Evolutionary conservation across 2,888 invertebrate species (phyloP).

Genomic region (Amblyteles armatorius): DNA sequence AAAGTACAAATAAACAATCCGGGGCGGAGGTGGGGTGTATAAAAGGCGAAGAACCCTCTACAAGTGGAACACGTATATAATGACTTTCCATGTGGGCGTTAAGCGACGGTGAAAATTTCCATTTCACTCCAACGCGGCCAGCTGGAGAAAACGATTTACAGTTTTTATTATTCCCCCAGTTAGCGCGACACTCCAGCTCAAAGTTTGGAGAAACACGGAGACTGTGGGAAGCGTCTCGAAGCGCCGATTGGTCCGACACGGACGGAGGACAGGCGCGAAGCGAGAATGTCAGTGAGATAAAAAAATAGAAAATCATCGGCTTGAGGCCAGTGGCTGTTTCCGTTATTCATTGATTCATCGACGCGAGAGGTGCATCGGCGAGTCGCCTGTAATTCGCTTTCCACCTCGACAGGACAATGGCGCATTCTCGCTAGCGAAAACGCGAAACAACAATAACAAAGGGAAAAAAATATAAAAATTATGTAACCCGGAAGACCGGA

Average conservation of each 20-base stretch:
- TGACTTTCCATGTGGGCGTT: not conserved
- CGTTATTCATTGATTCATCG: constrained; percentile 6
- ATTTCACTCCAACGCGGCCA: not conserved
- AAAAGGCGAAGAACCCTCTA: no score
- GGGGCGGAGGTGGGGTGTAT: no score
- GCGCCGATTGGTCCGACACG: not conserved
- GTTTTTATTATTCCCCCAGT: no score
- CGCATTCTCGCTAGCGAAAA: not conserved
- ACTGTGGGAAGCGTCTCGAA: not conserved
- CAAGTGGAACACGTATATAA: not conserved
- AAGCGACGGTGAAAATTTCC: not conserved
- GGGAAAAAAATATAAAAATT: constrained; percentile 15
- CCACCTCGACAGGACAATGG: constrained; percentile 30
- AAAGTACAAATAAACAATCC: no score
- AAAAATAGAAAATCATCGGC: not conserved
- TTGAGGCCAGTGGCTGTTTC: not conserved
- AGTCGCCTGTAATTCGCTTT: constrained; percentile 13
- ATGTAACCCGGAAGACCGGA: constrained; percentile 45
- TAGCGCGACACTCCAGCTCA: no score
- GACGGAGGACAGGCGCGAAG: not conserved
- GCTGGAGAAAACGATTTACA: not conserved
- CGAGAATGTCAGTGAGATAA: not conserved
- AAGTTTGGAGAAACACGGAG: no score
- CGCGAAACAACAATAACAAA: not conserved
- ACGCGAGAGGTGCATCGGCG: not conserved